A percentile compares a stretch with the other conserved stretches of the same genome.
phyloP scores from a whole-genome alignment of 2,797 vertebrate species.

The Gallinago stenura region DNA sequence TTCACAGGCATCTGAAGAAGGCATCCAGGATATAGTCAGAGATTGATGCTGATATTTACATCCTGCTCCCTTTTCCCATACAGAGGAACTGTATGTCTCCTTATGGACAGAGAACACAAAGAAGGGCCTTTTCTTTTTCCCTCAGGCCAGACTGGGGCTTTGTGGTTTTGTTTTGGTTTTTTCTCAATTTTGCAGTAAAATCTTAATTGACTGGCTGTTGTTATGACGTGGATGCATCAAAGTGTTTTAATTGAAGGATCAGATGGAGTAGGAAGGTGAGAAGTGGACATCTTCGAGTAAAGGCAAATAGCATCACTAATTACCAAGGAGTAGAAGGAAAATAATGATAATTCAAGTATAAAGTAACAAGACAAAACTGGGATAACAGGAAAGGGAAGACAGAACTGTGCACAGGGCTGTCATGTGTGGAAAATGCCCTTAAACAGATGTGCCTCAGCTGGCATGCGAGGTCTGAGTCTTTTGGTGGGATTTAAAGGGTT shows the following conservation, averaged over 20 bases:
- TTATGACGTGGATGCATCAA: neutral
- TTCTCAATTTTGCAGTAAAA: neutral
- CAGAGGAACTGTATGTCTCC: neutral
- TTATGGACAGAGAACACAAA: neutral
- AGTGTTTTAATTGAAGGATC: slow-evolving; percentile 6
- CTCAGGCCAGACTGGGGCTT: neutral
- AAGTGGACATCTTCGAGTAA: neutral
- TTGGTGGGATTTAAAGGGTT: neutral
- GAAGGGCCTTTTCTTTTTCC: neutral
- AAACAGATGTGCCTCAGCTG: neutral
- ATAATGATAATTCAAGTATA: neutral
- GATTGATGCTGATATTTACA: neutral
- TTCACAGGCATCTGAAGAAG: neutral
- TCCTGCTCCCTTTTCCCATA: neutral
- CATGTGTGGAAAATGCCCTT: neutral
- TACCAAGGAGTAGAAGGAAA: neutral
- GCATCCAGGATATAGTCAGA: neutral
- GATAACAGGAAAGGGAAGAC: neutral
- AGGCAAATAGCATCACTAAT: neutral
- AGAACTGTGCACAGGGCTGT: neutral
- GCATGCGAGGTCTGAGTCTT: neutral
- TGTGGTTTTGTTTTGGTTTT: neutral
- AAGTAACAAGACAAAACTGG: slow-evolving; percentile 7
- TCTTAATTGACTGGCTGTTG: neutral
- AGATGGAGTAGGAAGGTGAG: neutral